Conservation (phyloP, 2,113 vertebrate genomes). For the Sula dactylatra region DNA sequence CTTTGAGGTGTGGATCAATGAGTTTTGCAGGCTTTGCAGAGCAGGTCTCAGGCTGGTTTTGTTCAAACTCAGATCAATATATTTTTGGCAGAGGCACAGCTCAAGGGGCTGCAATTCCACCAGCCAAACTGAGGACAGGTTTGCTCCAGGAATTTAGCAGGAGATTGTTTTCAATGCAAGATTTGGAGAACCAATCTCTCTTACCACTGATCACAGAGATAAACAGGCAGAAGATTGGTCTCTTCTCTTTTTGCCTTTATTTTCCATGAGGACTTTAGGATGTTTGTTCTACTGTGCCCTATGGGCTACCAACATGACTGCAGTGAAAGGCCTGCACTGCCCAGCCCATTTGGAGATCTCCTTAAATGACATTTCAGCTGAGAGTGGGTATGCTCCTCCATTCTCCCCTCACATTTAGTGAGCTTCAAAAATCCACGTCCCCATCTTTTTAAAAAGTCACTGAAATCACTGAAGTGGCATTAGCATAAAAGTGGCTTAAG, state of each 20-base stretch:
- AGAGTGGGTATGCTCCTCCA: background rate
- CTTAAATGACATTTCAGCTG: background rate
- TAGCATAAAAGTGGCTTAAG: background rate
- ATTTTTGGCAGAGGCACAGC: background rate
- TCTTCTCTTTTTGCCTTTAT: background rate
- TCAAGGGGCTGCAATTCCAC: background rate
- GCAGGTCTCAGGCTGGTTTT: background rate
- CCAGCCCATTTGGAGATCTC: background rate
- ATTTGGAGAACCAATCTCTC: background rate
- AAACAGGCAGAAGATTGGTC: background rate
- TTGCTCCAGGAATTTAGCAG: background rate
- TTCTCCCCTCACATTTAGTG: background rate
- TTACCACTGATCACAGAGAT: background rate
- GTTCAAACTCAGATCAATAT: background rate
- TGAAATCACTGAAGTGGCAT: background rate
- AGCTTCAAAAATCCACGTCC: background rate
- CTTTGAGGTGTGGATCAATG: background rate
- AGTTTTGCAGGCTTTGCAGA: background rate
- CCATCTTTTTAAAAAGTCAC: background rate
- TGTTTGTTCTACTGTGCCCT: background rate
- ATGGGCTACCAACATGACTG: background rate
- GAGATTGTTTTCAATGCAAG: background rate
- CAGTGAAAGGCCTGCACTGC: too few species aligned
- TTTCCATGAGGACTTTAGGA: background rate
- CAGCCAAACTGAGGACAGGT: background rate